A percentile compares a stretch with the other conserved stretches of the same genome.
These are phyloP conservation scores for Stenodera caucasica DNA, from an alignment of 2,888 invertebrate species.

Conservation along the genomic window DNA sequence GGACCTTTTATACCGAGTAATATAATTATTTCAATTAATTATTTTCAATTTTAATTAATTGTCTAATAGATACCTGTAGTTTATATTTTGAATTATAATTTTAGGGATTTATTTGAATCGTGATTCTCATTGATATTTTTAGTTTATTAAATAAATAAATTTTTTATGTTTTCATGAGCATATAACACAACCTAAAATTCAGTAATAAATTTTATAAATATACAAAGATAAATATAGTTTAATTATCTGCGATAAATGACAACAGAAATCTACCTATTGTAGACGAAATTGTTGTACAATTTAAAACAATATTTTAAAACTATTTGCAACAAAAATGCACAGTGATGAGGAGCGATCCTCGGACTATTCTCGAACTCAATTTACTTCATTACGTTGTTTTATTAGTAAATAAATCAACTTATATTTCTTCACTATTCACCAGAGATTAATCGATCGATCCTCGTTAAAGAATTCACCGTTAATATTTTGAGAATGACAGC, in stretches of 20 bases:
- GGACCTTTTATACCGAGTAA: neutral
- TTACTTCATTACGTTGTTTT: no score
- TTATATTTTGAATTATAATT: neutral
- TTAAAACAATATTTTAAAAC: no score
- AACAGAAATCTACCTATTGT: no score
- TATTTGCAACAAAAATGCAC: no score
- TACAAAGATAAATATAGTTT: slow-evolving; percentile 11
- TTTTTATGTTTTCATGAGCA: neutral
- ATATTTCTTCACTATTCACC: no score
- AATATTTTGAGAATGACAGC: no score
- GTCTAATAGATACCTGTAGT: neutral
- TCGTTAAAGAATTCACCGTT: no score
- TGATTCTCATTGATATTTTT: slow-evolving; percentile 7
- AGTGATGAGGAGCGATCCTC: no score
- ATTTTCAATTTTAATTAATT: neutral
- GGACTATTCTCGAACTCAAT: no score
- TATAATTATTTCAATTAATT: slow-evolving; percentile 1
- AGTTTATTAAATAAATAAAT: neutral
- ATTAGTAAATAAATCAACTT: no score
- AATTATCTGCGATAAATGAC: neutral
- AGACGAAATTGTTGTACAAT: no score
- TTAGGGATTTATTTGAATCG: neutral
- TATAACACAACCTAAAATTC: neutral
- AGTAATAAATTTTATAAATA: slow-evolving; percentile 3
- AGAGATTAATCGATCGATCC: no score